Conservation (phyloP, 1,140 invertebrate species). For the Heliothis virescens region DNA sequence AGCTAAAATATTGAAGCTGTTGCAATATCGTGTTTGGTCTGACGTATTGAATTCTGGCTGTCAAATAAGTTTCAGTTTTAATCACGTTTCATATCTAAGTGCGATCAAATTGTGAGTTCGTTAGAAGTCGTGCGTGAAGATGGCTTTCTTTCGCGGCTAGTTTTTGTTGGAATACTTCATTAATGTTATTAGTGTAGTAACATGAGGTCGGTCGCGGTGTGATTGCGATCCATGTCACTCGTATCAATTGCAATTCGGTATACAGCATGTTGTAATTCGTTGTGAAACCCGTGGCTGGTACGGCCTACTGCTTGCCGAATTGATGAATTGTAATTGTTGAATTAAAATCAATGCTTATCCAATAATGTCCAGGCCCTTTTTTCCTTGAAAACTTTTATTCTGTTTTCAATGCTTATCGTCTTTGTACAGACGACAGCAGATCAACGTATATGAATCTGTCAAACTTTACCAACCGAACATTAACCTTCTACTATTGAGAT, state of each 20-base stretch:
- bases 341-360: conserved; percentile 16
- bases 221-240: conserved; percentile 50
- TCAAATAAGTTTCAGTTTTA: conserved; percentile 53
- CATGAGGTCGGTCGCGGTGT: conserved; percentile 37
- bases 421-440: too few relatives aligned
- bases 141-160: conserved; percentile 47
- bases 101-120: conserved; percentile 48
- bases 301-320: conserved; percentile 25
- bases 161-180: conserved; percentile 9
- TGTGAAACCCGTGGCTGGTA: conserved; percentile 29
- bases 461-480: too few relatives aligned
- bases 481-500: too few relatives aligned
- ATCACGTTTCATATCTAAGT: conserved; percentile 53
- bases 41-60: conserved; percentile 43
- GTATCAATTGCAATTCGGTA: conserved; percentile 54
- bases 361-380: neutral
- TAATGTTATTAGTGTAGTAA: conserved; percentile 28
- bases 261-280: conserved; percentile 41
- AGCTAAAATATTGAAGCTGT: conserved; percentile 8
- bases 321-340: conserved; percentile 15
- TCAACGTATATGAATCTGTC: too few relatives aligned
- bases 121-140: conserved; percentile 53
- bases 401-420: neutral
- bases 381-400: neutral
- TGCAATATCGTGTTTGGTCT: neutral